Evolutionary conservation across 37 sponge, comb jelly and placozoan genomes (phyloP), one percentile per base, ranked within the genome.

Genomic region (Dysidea cf. avara): DNA sequence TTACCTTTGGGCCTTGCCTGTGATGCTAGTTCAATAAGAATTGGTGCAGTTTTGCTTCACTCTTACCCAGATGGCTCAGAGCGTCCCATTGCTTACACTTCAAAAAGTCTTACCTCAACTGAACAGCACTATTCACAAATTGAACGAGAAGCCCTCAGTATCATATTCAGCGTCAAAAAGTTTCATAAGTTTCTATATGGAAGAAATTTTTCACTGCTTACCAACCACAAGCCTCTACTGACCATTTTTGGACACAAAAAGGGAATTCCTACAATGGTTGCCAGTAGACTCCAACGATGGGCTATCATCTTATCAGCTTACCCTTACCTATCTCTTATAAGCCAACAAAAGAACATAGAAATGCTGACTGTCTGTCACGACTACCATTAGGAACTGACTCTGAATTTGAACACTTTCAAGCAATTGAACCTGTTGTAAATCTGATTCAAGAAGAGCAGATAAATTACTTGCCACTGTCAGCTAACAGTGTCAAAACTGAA

Each of bases 31-130:
- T 43, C 46, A 28, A 28, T 61, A 26, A 28, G 62, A 34, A 18
- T 61, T 28, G 62, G 62, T 26, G 62, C 62, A 61, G 62, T 61
- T n/a, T 25, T 61, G 24, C 24, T 61, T 28, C 62, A 25, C 30
- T 20, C 17, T 20, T 61, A 61, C 35, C 18, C 34, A 24, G 62
- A 61, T 61, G 31, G 62, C 30, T 34, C 34, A 3, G 62, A 61
- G 30, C 25, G 62, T 3, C 62, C 31, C 2, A 61, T 61, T 20
- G 31, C 31, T 34, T 34, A 61, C 62, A 26, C 35, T 28, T 61
- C 62, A 61, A 61, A 61, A 28, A 61, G 34, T 2, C 62, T 61
- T 28, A 61, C 62, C 18, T 30, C 31, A 30, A 26, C 62, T 16
- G 34, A 61, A 26, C 25, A 34, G 18, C 25, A 13, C 18, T 61